These are phyloP conservation scores for Spodoptera exigua DNA, from an alignment of 2,888 invertebrate species.

Conservation along the genomic window DNA sequence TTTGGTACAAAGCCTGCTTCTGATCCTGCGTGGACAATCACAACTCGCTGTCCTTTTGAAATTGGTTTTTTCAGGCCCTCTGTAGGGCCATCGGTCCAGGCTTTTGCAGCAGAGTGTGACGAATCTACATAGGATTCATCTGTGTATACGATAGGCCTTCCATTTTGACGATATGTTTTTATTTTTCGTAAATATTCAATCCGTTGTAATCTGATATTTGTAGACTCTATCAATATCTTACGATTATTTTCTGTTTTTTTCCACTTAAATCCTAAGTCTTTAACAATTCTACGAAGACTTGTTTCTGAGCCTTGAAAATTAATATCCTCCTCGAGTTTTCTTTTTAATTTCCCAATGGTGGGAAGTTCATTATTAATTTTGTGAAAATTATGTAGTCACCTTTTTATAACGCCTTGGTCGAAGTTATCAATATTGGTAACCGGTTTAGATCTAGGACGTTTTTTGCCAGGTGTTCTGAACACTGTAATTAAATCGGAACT, in stretches of 20 bases:
- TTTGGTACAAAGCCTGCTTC: constrained; percentile 16
- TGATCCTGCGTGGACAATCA: constrained; percentile 12
- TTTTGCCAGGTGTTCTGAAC: not conserved
- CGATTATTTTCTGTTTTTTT: not conserved
- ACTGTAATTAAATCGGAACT: constrained; percentile 3
- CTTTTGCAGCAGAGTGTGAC: not conserved
- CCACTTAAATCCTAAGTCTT: not conserved
- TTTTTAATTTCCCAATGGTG: not conserved
- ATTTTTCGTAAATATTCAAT: not conserved
- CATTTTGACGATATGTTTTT: not conserved
- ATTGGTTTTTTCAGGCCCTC: constrained; percentile 2
- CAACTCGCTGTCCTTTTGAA: constrained; percentile 7
- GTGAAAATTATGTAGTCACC: not conserved
- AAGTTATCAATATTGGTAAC: not conserved
- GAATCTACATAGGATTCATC: constrained; percentile 5
- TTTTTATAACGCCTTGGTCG: not conserved
- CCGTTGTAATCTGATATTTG: not conserved
- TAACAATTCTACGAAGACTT: not conserved
- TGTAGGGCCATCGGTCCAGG: not conserved
- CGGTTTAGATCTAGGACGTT: not conserved
- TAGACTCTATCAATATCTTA: not conserved
- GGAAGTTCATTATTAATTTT: not conserved
- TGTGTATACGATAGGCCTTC: constrained; percentile 1
- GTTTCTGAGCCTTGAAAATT: not conserved
- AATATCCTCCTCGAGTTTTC: not conserved